A percentile compares a stretch with the other conserved stretches of the same genome.
These are phyloP conservation scores for Eucidaris tribuloides DNA, from an alignment of 35 echinoderm and acorn worm genomes.

Conservation along the genomic window DNA sequence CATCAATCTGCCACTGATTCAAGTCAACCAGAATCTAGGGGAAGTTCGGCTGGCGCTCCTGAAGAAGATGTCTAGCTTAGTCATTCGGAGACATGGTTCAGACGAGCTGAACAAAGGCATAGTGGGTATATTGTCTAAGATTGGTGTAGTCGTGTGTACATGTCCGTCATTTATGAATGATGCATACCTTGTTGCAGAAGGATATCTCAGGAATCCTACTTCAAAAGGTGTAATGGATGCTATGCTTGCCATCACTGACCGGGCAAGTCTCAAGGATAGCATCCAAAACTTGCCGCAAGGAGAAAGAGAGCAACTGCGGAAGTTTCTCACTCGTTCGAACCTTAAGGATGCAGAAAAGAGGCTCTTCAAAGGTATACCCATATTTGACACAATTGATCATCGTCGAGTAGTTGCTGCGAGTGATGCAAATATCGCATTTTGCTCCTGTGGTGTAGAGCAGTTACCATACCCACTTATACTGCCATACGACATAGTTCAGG, in stretches of 20 bases:
- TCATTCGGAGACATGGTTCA: neutral
- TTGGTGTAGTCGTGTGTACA: constrained; percentile 5
- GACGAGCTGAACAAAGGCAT: neutral
- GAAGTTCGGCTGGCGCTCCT: neutral
- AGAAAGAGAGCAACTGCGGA: neutral
- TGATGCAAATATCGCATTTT: neutral
- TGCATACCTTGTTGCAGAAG: neutral
- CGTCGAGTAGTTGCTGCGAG: neutral
- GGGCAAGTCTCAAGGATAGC: neutral
- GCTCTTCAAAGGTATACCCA: neutral
- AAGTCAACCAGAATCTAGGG: neutral
- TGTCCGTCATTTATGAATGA: neutral
- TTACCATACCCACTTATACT: neutral
- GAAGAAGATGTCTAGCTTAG: neutral
- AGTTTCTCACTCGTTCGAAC: neutral
- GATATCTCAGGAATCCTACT: neutral
- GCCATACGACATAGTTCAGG: neutral
- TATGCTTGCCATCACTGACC: neutral
- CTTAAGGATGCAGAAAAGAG: neutral
- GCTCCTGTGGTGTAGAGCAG: neutral
- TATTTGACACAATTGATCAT: neutral
- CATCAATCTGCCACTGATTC: neutral
- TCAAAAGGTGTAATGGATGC: neutral
- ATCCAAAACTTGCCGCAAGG: neutral
- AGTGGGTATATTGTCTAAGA: neutral